Evolutionary conservation across 1,140 invertebrate genomes (phyloP).

Genomic region (Contarinia nasturtii): DNA sequence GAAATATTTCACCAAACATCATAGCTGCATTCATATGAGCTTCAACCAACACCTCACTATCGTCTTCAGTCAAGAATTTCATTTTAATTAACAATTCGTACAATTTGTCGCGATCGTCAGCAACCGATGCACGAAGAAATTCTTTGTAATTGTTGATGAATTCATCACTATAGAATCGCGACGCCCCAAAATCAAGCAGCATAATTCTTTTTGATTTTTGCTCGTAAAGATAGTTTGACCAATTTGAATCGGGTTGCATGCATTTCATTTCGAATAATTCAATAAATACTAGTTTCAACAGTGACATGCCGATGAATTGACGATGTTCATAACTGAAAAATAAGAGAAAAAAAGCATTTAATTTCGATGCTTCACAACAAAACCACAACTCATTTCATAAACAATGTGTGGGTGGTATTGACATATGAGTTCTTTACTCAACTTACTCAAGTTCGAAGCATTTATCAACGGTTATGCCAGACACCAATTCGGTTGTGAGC

Average conservation of each 20-base stretch:
- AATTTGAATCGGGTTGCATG: conserved; percentile 99
- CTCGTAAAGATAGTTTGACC: conserved; percentile 98
- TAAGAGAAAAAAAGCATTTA: not conserved
- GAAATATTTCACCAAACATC: conserved; percentile 90
- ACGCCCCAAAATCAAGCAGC: conserved; percentile 94
- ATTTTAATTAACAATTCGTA: conserved; percentile 66
- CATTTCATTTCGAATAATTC: conserved; percentile 86
- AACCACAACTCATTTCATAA: too few species aligned
- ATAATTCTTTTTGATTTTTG: conserved; percentile 58
- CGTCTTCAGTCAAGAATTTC: conserved; percentile 95
- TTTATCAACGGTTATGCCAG: conserved; percentile 83
- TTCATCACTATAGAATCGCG: conserved; percentile 63
- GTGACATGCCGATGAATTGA: conserved; percentile 58
- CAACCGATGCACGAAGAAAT: conserved; percentile 70
- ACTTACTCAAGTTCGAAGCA: conserved; percentile 38
- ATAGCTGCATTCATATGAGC: conserved; percentile 90
- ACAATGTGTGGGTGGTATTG: too few species aligned
- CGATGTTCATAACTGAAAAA: conserved; percentile 40
- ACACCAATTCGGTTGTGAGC: conserved; percentile 80
- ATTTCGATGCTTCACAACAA: not conserved
- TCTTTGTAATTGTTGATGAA: conserved; percentile 88
- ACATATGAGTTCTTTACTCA: too few species aligned
- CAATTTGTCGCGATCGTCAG: conserved; percentile 58
- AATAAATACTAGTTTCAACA: conserved; percentile 70
- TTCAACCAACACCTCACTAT: conserved; percentile 91